Conservation (phyloP, 2,113 vertebrate species). For the Notothenia rossii region DNA sequence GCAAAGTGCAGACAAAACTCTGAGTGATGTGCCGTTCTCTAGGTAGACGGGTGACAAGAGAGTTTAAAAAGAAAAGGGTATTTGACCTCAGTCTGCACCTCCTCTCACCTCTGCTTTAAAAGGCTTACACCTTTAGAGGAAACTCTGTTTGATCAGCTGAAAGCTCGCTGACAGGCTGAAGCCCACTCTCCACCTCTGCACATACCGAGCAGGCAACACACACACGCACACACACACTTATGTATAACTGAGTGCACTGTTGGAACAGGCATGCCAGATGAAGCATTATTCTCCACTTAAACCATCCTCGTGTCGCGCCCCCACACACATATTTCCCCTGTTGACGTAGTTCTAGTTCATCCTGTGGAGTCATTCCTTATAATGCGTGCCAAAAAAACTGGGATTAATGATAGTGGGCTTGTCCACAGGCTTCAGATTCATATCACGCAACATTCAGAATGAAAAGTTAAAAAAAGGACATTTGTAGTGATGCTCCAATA, state of each 20-base stretch:
- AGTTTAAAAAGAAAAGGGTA: no score
- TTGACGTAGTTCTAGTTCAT: background rate
- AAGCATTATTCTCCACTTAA: background rate
- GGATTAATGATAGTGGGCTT: background rate
- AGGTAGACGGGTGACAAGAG: background rate
- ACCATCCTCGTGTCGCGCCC: background rate
- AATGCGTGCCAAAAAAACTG: background rate
- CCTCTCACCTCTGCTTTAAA: slow-evolving; percentile 20
- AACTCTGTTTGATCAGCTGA: slow-evolving; percentile 48
- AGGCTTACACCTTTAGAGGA: slow-evolving; percentile 35
- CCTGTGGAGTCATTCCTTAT: background rate
- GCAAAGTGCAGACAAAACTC: background rate
- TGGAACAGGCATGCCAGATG: slow-evolving; percentile 15
- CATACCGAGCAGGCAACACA: slow-evolving; percentile 14
- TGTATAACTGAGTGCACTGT: slow-evolving; percentile 8
- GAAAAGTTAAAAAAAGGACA: background rate
- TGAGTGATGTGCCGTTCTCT: background rate
- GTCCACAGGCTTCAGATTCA: no score
- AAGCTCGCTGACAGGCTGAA: slow-evolving; percentile 36
- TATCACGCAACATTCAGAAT: background rate
- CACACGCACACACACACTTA: background rate
- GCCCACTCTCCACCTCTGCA: slow-evolving; percentile 30
- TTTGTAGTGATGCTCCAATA: no score
- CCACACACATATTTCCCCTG: background rate
- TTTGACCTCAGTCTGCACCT: slow-evolving; percentile 7